A percentile compares a stretch with the other conserved stretches of the same genome.
Evolutionary conservation across 2,888 invertebrate species (phyloP).

Genomic region (Pollenia amentaria): DNA sequence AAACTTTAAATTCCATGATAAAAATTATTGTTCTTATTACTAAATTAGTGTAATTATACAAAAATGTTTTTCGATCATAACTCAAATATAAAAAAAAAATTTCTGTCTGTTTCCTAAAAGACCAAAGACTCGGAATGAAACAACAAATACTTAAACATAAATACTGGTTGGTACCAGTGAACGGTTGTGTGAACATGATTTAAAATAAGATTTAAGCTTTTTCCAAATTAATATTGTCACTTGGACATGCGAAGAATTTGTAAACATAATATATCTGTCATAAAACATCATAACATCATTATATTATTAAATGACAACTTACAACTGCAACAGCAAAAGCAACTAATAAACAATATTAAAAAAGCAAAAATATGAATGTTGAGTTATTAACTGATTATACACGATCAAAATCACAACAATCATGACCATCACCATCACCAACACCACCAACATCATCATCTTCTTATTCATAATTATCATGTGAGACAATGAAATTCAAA

Average conservation of each 20-base stretch:
- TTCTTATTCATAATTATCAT: neutral
- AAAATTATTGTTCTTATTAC: conserved; percentile 54
- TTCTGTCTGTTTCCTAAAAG: neutral
- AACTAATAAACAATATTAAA: neutral
- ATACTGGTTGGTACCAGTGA: neutral
- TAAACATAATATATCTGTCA: conserved; percentile 83
- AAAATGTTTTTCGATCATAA: conserved; percentile 41
- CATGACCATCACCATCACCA: conserved; percentile 2
- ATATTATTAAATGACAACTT: conserved; percentile 74
- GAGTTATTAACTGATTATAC: conserved; percentile 80
- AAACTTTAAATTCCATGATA: conserved; percentile 32
- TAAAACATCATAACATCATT: conserved; percentile 80
- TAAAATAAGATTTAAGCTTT: conserved; percentile 68
- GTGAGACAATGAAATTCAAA: conserved; percentile 13
- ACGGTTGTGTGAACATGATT: conserved; percentile 45
- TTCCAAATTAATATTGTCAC: conserved; percentile 83
- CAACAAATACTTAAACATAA: no score
- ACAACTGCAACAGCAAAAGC: conserved; percentile 12
- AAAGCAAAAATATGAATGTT: conserved; percentile 77
- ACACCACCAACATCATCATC: neutral
- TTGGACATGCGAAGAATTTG: conserved; percentile 82
- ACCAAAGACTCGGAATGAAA: no score
- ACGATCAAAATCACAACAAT: conserved; percentile 21
- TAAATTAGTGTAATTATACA: conserved; percentile 57
- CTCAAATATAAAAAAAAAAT: neutral